phyloP scores from a whole-genome alignment of 2,113 vertebrate genomes.

The Leptobrachium leishanense region DNA sequence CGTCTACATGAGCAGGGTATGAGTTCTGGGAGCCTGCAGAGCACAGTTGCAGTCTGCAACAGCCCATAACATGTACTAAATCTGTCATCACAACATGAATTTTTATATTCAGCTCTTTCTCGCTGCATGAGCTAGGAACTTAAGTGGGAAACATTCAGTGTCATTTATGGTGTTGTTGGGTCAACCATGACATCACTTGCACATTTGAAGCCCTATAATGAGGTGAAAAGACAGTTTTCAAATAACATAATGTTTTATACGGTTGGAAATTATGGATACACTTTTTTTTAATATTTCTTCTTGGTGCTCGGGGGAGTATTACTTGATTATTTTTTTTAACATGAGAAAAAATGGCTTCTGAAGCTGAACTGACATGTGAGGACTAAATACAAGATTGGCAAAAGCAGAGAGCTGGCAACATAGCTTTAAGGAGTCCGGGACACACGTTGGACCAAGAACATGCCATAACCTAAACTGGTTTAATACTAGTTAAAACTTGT shows the following conservation, averaged over 20 bases:
- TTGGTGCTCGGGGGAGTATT: slow-evolving; percentile 31
- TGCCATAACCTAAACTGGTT: too few relatives aligned
- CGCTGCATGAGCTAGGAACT: slow-evolving; percentile 72
- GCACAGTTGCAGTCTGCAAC: slow-evolving; percentile 86
- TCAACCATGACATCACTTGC: slow-evolving; percentile 77
- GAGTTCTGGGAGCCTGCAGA: slow-evolving; percentile 87
- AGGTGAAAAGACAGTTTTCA: slow-evolving; percentile 74
- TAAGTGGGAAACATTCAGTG: slow-evolving; percentile 73
- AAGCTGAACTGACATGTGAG: neutral
- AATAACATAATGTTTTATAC: slow-evolving; percentile 74
- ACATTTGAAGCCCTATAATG: slow-evolving; percentile 72
- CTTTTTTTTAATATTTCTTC: slow-evolving; percentile 41
- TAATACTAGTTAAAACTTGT: too few relatives aligned
- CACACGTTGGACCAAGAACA: too few relatives aligned
- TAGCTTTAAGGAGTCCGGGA: neutral
- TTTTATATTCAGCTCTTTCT: slow-evolving; percentile 79
- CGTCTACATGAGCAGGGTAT: slow-evolving; percentile 78
- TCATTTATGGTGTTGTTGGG: slow-evolving; percentile 78
- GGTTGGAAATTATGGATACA: slow-evolving; percentile 56
- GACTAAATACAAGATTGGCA: neutral
- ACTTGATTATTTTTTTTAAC: slow-evolving; percentile 38
- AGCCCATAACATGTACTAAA: slow-evolving; percentile 97
- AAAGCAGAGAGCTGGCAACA: neutral
- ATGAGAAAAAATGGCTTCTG: slow-evolving; percentile 8
- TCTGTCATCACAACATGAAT: slow-evolving; percentile 92